Base-by-base conservation (phyloP, 2,113 vertebrate species). In the Arvicanthis niloticus region DNA sequence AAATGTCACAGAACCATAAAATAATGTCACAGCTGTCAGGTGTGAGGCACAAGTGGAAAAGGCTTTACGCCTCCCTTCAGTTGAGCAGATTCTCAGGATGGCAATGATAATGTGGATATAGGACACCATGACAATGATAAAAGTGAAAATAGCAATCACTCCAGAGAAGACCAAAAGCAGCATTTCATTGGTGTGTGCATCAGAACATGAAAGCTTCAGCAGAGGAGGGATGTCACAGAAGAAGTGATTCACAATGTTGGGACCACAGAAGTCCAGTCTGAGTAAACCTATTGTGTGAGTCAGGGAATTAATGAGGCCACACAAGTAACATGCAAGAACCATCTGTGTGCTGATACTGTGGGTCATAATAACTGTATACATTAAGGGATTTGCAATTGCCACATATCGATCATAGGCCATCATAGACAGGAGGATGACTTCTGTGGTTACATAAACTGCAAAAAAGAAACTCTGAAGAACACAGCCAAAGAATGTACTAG, bases 391-490 rank as follows among this genome's bases (percentile, higher is more conserved):
- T 15, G 68, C 88, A 81, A 97, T 97, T 19, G 98, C 95, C n/a
- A 96, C 82, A 53, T 88, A 98, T 9, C 26, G 67, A 29, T 97
- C 98, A 92, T 97, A 98, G 7, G 96, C 97, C 97, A 97, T 98
- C 48, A 94, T 58, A 22, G 97, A 91, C 15, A 97, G 45, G 3
- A 98, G 92, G 26, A 97, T 91, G 1, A 42, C 91, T 7, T 98
- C 95, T 75, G 96, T 97, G 31, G 94, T 91, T 40, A 75, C 40
- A 82, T 97, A 97, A 0, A 97, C 70, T 3, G 67, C 86, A 92
- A 98, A 98, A 91, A 97, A 95, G 89, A 93, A 97, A 78, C 95
- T 95, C 70, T 97, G 96, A 4, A 94, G 24, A 51, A 97, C 34
- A 60, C 97, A 97, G 3, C 60, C 76, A 26, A 10, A 29, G 77